These are phyloP conservation scores for Zele albiditarsus DNA, from an alignment of 2,888 invertebrate genomes.

Conservation along the genomic window DNA sequence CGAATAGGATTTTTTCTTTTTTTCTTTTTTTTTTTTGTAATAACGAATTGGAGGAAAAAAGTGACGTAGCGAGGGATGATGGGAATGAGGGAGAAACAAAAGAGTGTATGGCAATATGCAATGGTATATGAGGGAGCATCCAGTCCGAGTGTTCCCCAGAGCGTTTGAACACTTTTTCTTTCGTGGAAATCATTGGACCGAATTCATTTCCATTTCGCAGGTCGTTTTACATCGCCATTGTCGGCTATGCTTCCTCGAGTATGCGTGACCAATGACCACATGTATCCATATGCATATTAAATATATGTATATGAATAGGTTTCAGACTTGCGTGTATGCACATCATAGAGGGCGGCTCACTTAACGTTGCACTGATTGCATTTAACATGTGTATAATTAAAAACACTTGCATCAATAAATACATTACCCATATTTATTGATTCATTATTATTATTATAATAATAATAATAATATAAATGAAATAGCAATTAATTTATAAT, in stretches of 20 bases:
- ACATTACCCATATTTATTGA: background rate
- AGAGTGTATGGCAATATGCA: background rate
- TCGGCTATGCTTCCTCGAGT: slow-evolving; percentile 25
- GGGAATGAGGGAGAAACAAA: background rate
- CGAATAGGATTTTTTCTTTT: background rate
- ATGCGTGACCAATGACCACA: slow-evolving; percentile 23
- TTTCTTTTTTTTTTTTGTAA: too few relatives aligned
- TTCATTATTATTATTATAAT: background rate
- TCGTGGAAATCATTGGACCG: slow-evolving; percentile 5
- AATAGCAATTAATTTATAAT: background rate
- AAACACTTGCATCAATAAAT: background rate
- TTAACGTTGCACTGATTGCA: slow-evolving; percentile 15
- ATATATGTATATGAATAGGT: slow-evolving; percentile 8
- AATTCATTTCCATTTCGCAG: slow-evolving; percentile 26
- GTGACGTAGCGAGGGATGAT: background rate
- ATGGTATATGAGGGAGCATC: background rate
- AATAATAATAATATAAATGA: background rate
- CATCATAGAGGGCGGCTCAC: background rate
- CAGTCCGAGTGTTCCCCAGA: background rate
- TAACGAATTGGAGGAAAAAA: background rate
- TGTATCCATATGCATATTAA: background rate
- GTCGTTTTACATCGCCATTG: slow-evolving; percentile 1
- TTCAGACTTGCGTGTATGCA: slow-evolving; percentile 15
- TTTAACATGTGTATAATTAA: background rate
- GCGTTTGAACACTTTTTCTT: slow-evolving; percentile 23